Base-by-base conservation (phyloP, 1,140 invertebrate species). In the Dolichoris vasculosae region DNA sequence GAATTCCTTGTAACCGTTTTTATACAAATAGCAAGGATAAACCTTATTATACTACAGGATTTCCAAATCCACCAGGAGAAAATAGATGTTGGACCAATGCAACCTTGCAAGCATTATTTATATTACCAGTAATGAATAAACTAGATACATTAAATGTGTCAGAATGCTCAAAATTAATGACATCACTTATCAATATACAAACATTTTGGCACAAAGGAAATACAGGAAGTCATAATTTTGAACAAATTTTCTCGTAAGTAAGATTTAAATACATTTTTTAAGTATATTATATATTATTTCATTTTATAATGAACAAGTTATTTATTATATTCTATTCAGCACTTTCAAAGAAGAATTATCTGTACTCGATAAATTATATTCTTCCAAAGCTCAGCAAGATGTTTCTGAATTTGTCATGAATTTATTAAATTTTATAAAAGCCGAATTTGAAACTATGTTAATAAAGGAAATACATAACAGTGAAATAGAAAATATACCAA, bases 31-130 rank as follows among this genome's bases (percentile, higher is more conserved):
- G 30, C 48, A 79, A 80, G 40, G 88, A 90, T 38, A 88, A 86
- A 71, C 89, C 90, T 0, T 88, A 90, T 75, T 91, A 88, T 59
- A 78, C 90, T 83, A 87, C 88, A 38, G 91, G 91, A 26, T 92
- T 92, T 79, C 91, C 91, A 35, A 92, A 92, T 88, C 91, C 90
- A 48, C 90, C 90, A 9, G 89, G 90, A 32, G 90, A 92, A 88
- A 92, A 92, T 86, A 88, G 90, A 59, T 92, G 91, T 76, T 92
- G 91, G 91, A 84, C 90, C 0, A 92, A 92, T 83, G 90, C 91
- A 2, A 91, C 90, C 7, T 63, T 92, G 26, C 91, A 92, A 35
- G 89, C 89, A 13, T 85, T 92, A 0, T 92, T 92, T 86, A 87
- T 90, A 11, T 82, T 91, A 6, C 91, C 91, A 17, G 85, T 91